Percentiles rank a stretch among this genome's conserved stretches.
These are phyloP conservation scores for Aramus guarauna DNA, from an alignment of 2,113 vertebrate species.

Conservation along the genomic window DNA sequence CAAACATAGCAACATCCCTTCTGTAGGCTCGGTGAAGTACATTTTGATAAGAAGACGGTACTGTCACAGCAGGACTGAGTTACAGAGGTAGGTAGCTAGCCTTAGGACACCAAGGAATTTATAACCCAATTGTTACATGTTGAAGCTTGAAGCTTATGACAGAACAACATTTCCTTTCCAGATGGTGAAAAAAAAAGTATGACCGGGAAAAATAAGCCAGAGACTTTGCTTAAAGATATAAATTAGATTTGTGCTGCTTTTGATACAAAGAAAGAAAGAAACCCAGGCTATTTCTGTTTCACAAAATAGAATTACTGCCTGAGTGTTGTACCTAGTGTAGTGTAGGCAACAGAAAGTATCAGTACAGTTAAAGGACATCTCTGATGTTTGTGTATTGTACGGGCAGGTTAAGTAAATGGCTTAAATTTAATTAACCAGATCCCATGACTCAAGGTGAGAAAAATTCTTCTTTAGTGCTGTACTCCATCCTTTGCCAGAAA, in stretches of 20 bases:
- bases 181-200: not conserved
- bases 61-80: not conserved
- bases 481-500: constrained; percentile 14
- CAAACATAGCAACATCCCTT: not conserved
- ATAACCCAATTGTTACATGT: not conserved
- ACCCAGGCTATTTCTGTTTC: not conserved
- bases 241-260: not conserved
- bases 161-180: not conserved
- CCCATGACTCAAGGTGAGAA: constrained; percentile 51
- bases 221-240: not conserved
- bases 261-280: not conserved
- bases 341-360: not conserved
- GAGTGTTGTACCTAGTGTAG: not conserved
- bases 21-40: not conserved
- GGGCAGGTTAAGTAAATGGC: constrained; percentile 1
- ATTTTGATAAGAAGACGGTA: not conserved
- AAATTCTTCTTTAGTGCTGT: not conserved
- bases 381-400: not conserved
- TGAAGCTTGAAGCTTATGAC: not conserved
- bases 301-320: not conserved
- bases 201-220: not conserved
- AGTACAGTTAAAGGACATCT: not conserved
- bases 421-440: constrained; percentile 5
- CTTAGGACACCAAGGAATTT: not conserved
- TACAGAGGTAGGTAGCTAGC: not conserved